phyloP scores from a whole-genome alignment of 1,140 invertebrate species.

The Frieseomelitta varia region DNA sequence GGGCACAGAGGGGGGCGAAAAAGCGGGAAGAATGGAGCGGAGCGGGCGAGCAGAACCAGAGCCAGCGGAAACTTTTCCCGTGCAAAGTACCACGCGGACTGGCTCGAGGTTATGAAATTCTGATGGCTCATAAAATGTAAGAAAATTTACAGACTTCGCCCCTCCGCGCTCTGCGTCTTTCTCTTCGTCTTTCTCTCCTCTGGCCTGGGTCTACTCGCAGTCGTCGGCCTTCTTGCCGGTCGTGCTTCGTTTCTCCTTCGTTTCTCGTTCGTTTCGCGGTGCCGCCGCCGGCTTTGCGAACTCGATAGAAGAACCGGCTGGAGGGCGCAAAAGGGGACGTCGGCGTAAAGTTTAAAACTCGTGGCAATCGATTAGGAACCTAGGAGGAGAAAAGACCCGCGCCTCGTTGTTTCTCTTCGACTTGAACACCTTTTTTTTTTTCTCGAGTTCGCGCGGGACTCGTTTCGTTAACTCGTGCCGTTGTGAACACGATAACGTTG shows the following conservation, averaged over 20 bases:
- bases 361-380: conserved; percentile 80
- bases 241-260: conserved; percentile 45
- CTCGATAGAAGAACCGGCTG: conserved; percentile 65
- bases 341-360: conserved; percentile 80
- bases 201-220: neutral
- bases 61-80: conserved; percentile 79
- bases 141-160: conserved; percentile 82
- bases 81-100: conserved; percentile 83
- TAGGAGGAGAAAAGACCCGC: conserved; percentile 68
- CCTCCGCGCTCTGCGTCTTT: conserved; percentile 55
- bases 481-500: neutral
- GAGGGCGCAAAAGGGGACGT: conserved; percentile 54
- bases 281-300: conserved; percentile 52
- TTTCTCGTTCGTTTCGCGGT: conserved; percentile 45
- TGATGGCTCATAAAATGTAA: conserved; percentile 84
- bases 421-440: neutral
- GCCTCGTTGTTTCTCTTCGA: conserved; percentile 39
- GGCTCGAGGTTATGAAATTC: conserved; percentile 83
- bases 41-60: conserved; percentile 56
- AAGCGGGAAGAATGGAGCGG: conserved; percentile 52
- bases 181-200: conserved; percentile 22
- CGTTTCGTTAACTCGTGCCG: neutral
- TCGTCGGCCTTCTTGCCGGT: conserved; percentile 41
- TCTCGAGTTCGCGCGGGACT: neutral
- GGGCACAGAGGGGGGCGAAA: conserved; percentile 63